Evolutionary conservation across 2,888 invertebrate species (phyloP).

Genomic region (Sinodicranocentrus sp.): DNA sequence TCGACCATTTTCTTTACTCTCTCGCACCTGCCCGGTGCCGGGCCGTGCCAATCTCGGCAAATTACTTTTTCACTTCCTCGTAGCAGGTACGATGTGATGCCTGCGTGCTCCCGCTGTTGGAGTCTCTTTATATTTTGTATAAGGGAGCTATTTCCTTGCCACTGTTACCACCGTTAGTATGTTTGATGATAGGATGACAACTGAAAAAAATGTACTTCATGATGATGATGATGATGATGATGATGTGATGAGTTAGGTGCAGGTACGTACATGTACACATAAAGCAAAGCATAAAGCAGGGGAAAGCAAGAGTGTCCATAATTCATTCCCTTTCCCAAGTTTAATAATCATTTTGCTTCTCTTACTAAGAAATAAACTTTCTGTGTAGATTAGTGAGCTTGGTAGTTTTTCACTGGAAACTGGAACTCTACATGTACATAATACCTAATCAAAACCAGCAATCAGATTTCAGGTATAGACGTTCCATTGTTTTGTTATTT

Average conservation of each 20-base stretch:
- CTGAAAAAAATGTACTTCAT: neutral
- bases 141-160: neutral
- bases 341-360: slow-evolving; percentile 1
- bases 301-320: neutral
- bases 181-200: neutral
- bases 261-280: slow-evolving; percentile 3
- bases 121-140: neutral
- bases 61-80: slow-evolving; percentile 56
- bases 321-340: neutral
- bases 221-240: slow-evolving; percentile 7
- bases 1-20: slow-evolving; percentile 53
- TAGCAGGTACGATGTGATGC: slow-evolving; percentile 49
- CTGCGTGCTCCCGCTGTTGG: slow-evolving; percentile 12
- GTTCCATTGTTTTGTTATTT: no score
- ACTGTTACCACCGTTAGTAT: neutral
- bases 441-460: neutral
- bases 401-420: neutral
- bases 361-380: neutral
- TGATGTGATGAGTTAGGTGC: slow-evolving; percentile 8
- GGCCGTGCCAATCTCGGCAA: slow-evolving; percentile 69
- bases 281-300: neutral
- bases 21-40: slow-evolving; percentile 53
- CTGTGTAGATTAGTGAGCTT: neutral
- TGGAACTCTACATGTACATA: neutral
- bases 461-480: no score